These are phyloP conservation scores for Machaerirhynchus nigripectus DNA, from an alignment of 2,113 vertebrate genomes.

Conservation along the genomic window DNA sequence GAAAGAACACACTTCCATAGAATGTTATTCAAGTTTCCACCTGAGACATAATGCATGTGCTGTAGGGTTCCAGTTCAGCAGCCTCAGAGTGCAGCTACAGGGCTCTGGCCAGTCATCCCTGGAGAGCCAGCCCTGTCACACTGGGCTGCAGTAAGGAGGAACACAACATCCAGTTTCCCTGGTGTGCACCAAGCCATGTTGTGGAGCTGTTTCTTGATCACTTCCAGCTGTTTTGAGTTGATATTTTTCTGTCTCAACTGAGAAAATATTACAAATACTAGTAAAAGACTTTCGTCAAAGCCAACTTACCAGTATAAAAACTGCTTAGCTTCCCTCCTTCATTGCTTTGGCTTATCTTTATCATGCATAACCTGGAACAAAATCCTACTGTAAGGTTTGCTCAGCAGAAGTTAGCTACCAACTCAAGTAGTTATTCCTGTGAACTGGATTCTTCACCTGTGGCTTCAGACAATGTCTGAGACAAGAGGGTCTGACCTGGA, in stretches of 20 bases:
- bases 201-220: not conserved
- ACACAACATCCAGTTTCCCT: not conserved
- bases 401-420: accelerated
- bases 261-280: not conserved
- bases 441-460: not conserved
- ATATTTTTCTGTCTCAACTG: not conserved
- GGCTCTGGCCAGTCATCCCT: not conserved
- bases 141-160: not conserved
- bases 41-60: not conserved
- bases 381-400: not conserved
- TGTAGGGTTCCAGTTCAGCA: not conserved
- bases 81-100: not conserved
- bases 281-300: not conserved
- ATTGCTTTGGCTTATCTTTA: not conserved
- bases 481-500: not conserved
- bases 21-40: not conserved
- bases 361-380: not conserved
- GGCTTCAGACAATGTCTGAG: not conserved
- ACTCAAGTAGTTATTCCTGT: not conserved
- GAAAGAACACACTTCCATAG: not conserved
- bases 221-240: too few relatives aligned
- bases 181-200: accelerated
- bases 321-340: not conserved
- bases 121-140: not conserved
- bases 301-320: not conserved